Evolutionary conservation across 2,113 vertebrate genomes (phyloP).

Genomic region (Symphodus melops): DNA sequence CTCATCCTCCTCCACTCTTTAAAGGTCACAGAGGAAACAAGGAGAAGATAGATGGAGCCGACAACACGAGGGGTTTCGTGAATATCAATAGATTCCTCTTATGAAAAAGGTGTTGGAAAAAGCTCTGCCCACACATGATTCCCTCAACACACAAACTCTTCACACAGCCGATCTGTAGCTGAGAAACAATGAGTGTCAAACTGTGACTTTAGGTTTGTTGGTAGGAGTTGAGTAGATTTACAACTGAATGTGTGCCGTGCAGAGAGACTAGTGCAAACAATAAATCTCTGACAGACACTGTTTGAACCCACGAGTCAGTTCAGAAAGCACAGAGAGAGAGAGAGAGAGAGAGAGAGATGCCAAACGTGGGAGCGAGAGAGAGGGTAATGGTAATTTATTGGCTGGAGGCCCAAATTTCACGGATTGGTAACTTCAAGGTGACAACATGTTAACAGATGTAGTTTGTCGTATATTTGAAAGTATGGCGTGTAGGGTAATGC

Average conservation of each 20-base stretch:
- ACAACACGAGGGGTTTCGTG: not conserved
- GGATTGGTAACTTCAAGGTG: conserved; percentile 35
- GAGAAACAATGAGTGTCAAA: not conserved
- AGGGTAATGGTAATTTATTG: not conserved
- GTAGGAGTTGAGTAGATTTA: not conserved
- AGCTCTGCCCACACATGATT: not conserved
- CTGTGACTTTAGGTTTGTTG: conserved; percentile 25
- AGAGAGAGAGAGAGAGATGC: conserved; percentile 3
- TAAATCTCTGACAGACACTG: not conserved
- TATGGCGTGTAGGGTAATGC: not conserved
- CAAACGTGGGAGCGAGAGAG: conserved; percentile 1
- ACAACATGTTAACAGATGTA: conserved; percentile 27
- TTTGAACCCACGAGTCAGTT: conserved; percentile 7
- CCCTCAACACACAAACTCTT: conserved; percentile 11
- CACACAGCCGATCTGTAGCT: not conserved
- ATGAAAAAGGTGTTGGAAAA: conserved; percentile 15
- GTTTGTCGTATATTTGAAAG: conserved; percentile 6
- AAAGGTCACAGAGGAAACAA: conserved; percentile 55
- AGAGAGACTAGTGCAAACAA: not conserved
- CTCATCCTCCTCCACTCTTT: conserved; percentile 5
- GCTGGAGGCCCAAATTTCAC: conserved; percentile 23
- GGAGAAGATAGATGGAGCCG: conserved; percentile 39
- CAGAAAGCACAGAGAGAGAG: not conserved
- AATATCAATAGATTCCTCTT: not conserved
- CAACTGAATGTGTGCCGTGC: conserved; percentile 1